Percentiles rank a stretch among this genome's conserved stretches.
Conservation (phyloP, 2,888 invertebrate species). For the Ceramica pisi region DNA sequence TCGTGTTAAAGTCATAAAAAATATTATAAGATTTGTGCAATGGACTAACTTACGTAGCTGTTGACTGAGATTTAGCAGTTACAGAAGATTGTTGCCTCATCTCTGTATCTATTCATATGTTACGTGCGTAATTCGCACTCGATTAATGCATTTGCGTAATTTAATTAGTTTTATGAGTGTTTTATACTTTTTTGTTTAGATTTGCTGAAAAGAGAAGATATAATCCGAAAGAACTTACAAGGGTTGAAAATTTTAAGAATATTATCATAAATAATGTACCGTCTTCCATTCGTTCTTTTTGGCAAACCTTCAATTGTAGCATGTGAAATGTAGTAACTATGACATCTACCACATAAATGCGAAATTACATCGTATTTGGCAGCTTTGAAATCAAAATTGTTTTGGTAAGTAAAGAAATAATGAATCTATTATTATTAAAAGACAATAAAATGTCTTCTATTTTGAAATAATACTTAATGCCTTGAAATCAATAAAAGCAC, state of each 20-base stretch:
- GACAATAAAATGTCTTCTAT: constrained; percentile 84
- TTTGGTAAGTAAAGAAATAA: constrained; percentile 59
- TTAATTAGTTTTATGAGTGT: constrained; percentile 84
- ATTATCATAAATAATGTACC: constrained; percentile 73
- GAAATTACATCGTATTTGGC: constrained; percentile 64
- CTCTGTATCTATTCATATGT: constrained; percentile 75
- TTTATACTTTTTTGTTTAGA: constrained; percentile 80
- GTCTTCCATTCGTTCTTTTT: constrained; percentile 89
- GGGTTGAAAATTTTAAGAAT: constrained; percentile 71
- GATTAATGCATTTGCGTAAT: constrained; percentile 88
- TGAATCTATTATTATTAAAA: constrained; percentile 64
- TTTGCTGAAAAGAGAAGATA: constrained; percentile 80
- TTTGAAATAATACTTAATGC: constrained; percentile 78
- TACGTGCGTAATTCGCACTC: constrained; percentile 76
- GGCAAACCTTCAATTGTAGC: constrained; percentile 88
- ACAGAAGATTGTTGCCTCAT: constrained; percentile 82
- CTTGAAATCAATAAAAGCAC: constrained; percentile 84
- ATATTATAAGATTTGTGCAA: constrained; percentile 88
- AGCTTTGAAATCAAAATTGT: constrained; percentile 66
- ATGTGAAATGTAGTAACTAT: constrained; percentile 75
- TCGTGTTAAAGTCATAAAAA: constrained; percentile 84
- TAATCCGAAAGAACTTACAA: constrained; percentile 73
- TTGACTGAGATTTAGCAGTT: constrained; percentile 75
- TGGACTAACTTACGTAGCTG: constrained; percentile 77
- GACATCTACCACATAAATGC: constrained; percentile 79